Evolutionary conservation across 2,113 vertebrate genomes (phyloP).

Genomic region (Diglossa brunneiventris): DNA sequence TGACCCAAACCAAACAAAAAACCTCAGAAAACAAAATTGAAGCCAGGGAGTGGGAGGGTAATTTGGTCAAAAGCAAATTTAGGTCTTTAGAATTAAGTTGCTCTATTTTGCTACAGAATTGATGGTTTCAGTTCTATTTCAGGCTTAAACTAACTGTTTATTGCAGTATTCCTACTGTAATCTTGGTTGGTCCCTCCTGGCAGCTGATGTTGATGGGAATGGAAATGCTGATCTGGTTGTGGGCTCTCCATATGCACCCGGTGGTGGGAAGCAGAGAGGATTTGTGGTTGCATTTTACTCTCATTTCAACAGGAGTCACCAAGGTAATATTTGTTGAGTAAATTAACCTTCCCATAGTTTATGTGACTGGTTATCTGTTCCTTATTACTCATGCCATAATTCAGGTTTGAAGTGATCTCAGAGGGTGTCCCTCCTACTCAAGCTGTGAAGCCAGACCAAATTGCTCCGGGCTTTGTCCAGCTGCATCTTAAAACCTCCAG

Average conservation of each 20-base stretch:
- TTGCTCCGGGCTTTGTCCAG: background rate
- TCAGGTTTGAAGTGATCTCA: background rate
- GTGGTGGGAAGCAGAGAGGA: conserved; percentile 75
- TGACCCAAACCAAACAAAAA: background rate
- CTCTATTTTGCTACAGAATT: background rate
- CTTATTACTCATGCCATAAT: background rate
- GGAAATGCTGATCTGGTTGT: conserved; percentile 68
- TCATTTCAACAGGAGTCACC: background rate
- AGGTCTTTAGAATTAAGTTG: background rate
- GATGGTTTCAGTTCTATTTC: background rate
- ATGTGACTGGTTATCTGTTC: background rate
- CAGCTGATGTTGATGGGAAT: conserved; percentile 71
- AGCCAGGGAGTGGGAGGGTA: background rate
- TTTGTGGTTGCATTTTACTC: conserved; percentile 74
- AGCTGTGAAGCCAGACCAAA: background rate
- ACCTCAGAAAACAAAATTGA: background rate
- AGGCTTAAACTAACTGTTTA: background rate
- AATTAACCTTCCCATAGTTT: background rate
- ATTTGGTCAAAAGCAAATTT: background rate
- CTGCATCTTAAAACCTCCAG: background rate
- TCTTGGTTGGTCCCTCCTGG: conserved; percentile 78
- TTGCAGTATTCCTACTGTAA: conserved; percentile 77
- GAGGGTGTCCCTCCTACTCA: background rate
- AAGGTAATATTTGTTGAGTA: conserved; percentile 57
- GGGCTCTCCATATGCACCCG: conserved; percentile 75